Evolutionary conservation across 2,888 invertebrate genomes (phyloP), one percentile per base, ranked within the genome.

Genomic region (Rotaria sp.): DNA sequence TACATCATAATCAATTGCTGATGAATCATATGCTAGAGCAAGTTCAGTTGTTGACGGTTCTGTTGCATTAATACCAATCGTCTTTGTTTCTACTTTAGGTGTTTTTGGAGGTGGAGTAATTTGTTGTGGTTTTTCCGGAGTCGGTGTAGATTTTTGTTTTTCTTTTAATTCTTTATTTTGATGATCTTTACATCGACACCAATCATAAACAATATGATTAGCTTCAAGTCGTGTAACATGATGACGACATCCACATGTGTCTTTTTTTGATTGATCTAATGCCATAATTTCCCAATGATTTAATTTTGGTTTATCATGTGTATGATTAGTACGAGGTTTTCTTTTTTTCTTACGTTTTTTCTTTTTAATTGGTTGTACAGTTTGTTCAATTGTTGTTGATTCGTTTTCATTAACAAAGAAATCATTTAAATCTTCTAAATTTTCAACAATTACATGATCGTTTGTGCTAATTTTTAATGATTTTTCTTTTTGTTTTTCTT

Each of bases 111-210:
- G 5, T 35, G 21, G 52, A 52, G 52, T 52, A 24, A 52, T 52
- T 52, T 24, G 24, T 52, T 52, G 21, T 24, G 30, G 1, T 30
- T 18, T 15, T 67, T 18, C 35, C 11, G 67, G 15, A 24, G 80
- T 11, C 45, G 13, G n/a, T n/a, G 21, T 7, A 26, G 24, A 11
- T 15, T 41, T 45, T 11, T 2, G 7, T 26, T 41, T 35, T 21
- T 35, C 41, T n/a, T 13, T n/a, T 11, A 80, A 26, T 26, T 45
- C 45, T 15, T 41, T 26, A 45, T 80, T 45, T 18, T n/a, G 26
- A 45, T 80, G 80, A n/a, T 80, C 80, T 80, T 45, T 80, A 45
- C 80, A 80, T 45, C 80, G 80, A 80, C 80, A 80, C 80, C 80
- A 80, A 45, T 80, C n/a, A n/a, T 80, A 45, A 5, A 80, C 13